Conservation (phyloP, 2,797 vertebrate species). For the Darevskia nairensis region DNA sequence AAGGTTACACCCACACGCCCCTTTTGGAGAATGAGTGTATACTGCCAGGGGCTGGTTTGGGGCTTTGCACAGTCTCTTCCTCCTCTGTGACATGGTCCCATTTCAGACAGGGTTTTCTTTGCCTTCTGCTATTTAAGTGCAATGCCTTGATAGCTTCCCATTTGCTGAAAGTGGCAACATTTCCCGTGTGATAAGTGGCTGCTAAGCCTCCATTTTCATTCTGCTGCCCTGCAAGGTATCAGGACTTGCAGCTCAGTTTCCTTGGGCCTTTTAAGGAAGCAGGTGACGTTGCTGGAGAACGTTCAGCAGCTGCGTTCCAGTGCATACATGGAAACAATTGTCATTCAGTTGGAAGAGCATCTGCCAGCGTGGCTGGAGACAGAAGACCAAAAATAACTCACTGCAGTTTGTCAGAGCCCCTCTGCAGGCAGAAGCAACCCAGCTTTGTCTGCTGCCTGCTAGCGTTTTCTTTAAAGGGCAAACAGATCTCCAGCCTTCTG, state of each 20-base stretch:
- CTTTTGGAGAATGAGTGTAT: neutral
- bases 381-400: constrained; percentile 62
- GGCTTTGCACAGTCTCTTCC: neutral
- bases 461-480: neutral
- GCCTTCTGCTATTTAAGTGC: neutral
- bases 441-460: neutral
- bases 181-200: rapidly evolving
- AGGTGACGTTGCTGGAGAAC: neutral
- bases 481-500: neutral
- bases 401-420: neutral
- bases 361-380: constrained; percentile 68
- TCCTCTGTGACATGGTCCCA: neutral
- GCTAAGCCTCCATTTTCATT: neutral
- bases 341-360: constrained; percentile 29
- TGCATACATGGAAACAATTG: constrained; percentile 60
- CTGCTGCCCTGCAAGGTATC: neutral
- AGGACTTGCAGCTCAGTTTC: neutral
- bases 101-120: neutral
- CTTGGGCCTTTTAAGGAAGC: constrained; percentile 73
- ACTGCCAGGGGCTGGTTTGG: neutral
- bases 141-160: neutral
- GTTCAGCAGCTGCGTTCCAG: constrained; percentile 32
- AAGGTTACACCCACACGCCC: too few relatives aligned
- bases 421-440: neutral
- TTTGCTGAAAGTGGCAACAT: neutral